Evolutionary conservation across 2,888 invertebrate genomes (phyloP).

Genomic region (Abrostola triplasia): DNA sequence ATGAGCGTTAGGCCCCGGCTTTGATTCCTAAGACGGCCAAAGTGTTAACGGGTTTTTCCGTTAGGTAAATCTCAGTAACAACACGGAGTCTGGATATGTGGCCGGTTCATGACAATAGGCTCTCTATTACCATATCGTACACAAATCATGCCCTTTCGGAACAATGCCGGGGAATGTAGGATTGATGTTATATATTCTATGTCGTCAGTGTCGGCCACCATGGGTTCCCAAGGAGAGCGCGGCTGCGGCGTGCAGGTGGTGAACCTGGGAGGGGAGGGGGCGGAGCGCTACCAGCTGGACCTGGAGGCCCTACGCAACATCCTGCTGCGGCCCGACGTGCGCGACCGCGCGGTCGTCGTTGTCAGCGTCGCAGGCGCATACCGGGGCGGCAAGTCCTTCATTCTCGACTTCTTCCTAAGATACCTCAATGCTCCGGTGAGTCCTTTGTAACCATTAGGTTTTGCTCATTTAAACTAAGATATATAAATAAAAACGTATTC

Average conservation of each 20-base stretch:
- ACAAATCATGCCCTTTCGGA: too few relatives aligned
- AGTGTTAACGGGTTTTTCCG: too few relatives aligned
- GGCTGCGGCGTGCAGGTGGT: constrained; percentile 56
- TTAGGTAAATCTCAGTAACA: too few relatives aligned
- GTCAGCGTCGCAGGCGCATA: constrained; percentile 68
- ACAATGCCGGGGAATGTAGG: too few relatives aligned
- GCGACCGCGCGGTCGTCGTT: constrained; percentile 59
- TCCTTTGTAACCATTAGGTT: background rate
- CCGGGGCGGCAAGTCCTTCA: constrained; percentile 69
- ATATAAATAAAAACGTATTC: background rate
- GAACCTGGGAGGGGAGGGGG: constrained; percentile 37
- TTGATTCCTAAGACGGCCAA: too few relatives aligned
- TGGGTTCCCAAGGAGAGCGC: constrained; percentile 15
- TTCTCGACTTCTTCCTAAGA: constrained; percentile 66
- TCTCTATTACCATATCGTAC: too few relatives aligned
- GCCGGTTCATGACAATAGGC: too few relatives aligned
- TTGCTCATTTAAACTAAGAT: background rate
- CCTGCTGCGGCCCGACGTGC: constrained; percentile 50
- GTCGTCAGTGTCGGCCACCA: constrained; percentile 10
- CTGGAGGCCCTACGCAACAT: constrained; percentile 51
- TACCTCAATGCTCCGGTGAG: constrained; percentile 63
- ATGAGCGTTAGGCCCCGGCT: too few relatives aligned
- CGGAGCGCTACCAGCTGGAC: constrained; percentile 50
- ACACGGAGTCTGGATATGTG: too few relatives aligned
- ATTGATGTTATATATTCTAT: too few relatives aligned